Conservation (phyloP, 2,888 invertebrate genomes). For the Mactromeris polynyma region DNA sequence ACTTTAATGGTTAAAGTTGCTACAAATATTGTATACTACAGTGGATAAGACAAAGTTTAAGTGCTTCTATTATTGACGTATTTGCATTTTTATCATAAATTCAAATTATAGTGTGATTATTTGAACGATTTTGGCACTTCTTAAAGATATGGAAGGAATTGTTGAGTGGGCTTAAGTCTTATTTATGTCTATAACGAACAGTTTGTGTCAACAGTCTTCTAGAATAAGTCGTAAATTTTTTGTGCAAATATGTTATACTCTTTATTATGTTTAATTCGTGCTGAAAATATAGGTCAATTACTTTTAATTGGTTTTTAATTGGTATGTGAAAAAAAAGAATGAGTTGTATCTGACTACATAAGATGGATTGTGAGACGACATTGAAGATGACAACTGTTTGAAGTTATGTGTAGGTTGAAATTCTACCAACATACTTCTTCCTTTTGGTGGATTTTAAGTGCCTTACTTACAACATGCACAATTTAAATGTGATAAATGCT, state of each 20-base stretch:
- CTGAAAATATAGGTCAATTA: slow-evolving; percentile 12
- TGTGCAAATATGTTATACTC: neutral
- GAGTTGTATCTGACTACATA: neutral
- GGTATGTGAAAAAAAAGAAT: neutral
- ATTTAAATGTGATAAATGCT: neutral
- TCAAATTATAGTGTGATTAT: slow-evolving; percentile 21
- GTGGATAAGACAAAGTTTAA: slow-evolving; percentile 20
- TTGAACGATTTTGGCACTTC: neutral
- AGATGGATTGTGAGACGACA: neutral
- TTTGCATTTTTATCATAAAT: slow-evolving; percentile 37
- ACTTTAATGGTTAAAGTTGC: neutral
- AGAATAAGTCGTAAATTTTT: neutral
- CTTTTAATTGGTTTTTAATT: slow-evolving; percentile 1
- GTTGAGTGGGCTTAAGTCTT: slow-evolving; percentile 11
- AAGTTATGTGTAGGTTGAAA: neutral
- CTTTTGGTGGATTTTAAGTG: neutral
- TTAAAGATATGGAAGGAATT: slow-evolving; percentile 40
- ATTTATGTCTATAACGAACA: neutral
- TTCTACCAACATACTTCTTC: neutral
- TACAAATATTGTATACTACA: neutral
- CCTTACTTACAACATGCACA: neutral
- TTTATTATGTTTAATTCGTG: neutral
- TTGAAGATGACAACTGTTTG: neutral
- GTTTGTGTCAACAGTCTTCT: neutral
- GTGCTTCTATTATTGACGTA: slow-evolving; percentile 12